Evolutionary conservation across 2,113 vertebrate species (phyloP).

Genomic region (Caloenas nicobarica): DNA sequence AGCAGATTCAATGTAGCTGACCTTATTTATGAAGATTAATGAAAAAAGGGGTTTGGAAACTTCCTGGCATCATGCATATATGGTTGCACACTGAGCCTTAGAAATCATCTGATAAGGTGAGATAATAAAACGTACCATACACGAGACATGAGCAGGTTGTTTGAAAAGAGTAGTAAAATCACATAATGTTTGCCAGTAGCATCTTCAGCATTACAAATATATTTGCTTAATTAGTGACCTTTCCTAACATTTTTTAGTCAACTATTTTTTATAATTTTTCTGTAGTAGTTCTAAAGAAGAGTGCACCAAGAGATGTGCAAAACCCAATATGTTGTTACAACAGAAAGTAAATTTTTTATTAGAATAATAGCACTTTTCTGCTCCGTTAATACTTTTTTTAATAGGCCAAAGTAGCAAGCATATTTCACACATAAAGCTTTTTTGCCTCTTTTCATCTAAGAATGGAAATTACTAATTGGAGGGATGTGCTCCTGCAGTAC

Average conservation of each 20-base stretch:
- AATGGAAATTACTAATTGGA: neutral
- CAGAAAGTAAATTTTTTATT: neutral
- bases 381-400: neutral
- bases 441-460: neutral
- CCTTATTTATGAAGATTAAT: neutral
- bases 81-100: neutral
- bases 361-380: neutral
- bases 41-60: neutral
- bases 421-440: neutral
- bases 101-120: neutral
- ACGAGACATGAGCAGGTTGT: neutral
- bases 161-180: neutral
- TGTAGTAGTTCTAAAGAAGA: neutral
- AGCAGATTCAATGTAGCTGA: neutral
- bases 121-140: neutral
- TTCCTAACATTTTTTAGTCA: neutral
- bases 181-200: neutral
- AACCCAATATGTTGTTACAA: neutral
- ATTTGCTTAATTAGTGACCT: neutral
- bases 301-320: neutral
- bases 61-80: fast-evolving
- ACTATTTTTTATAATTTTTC: neutral
- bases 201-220: no score
- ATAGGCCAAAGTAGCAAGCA: neutral
- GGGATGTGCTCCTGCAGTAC: neutral